phyloP scores from a whole-genome alignment of 2,888 invertebrate species.

The Ichneumon xanthorius region DNA sequence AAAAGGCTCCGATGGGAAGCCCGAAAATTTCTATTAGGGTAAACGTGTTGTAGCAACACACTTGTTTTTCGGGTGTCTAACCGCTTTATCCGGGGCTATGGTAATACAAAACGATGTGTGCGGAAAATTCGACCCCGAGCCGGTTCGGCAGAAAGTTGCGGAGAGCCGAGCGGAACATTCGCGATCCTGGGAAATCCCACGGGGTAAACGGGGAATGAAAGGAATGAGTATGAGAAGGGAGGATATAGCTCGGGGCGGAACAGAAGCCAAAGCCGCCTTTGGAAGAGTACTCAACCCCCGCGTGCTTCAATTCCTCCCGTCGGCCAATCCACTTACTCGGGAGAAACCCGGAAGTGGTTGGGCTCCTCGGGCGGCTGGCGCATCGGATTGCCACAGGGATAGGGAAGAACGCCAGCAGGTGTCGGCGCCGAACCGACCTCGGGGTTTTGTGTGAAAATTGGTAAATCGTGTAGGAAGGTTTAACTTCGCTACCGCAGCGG shows the following conservation, averaged over 20 bases:
- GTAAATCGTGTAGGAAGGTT: constrained; percentile 46
- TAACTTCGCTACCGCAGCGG: background rate
- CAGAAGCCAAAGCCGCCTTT: constrained; percentile 50
- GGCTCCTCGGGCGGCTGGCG: constrained; percentile 34
- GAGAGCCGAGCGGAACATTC: constrained; percentile 17
- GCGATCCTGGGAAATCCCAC: constrained; percentile 22
- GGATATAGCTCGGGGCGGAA: constrained; percentile 34
- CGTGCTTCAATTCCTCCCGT: constrained; percentile 52
- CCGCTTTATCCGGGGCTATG: no score
- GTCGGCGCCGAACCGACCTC: constrained; percentile 47
- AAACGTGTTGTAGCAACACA: no score
- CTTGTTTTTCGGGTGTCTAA: no score
- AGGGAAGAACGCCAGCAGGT: constrained; percentile 26
- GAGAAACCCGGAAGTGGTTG: constrained; percentile 39
- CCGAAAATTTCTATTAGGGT: no score
- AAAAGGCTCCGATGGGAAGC: no score
- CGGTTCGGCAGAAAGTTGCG: constrained; percentile 7
- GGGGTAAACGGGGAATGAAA: constrained; percentile 35
- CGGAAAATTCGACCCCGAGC: no score
- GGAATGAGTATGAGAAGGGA: constrained; percentile 36
- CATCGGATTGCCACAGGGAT: constrained; percentile 39
- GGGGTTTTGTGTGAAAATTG: constrained; percentile 59
- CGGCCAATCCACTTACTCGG: constrained; percentile 62
- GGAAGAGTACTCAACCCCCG: constrained; percentile 32
- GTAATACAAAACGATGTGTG: no score